A percentile compares a stretch with the other conserved stretches of the same genome.
phyloP scores from a whole-genome alignment of 92 coral and sea anemone genomes.

The Parazoanthus darwini region DNA sequence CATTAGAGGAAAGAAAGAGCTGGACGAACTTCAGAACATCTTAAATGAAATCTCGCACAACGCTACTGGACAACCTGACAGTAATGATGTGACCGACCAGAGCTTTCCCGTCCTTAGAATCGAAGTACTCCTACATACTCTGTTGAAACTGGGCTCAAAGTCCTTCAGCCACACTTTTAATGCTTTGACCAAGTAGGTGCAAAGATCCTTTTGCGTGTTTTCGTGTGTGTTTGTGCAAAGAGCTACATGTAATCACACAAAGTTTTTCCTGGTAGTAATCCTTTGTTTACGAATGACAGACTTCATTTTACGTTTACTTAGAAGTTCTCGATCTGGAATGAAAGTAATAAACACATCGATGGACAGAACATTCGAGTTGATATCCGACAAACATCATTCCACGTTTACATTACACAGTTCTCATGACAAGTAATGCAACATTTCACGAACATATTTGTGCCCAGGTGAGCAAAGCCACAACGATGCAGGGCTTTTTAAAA shows the following conservation, averaged over 20 bases:
- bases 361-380: too few species aligned
- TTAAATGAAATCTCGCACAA: slow-evolving; percentile 79
- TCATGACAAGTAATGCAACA: too few species aligned
- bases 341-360: too few species aligned
- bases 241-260: neutral
- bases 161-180: slow-evolving; percentile 93
- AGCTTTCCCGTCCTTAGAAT: slow-evolving; percentile 76
- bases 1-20: slow-evolving; percentile 87
- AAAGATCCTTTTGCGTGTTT: neutral
- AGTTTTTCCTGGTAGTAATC: neutral
- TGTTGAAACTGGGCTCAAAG: slow-evolving; percentile 86
- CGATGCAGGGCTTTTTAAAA: too few species aligned
- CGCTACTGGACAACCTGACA: slow-evolving; percentile 62
- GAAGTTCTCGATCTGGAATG: too few species aligned
- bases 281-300: too few species aligned
- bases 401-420: neutral
- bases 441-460: too few species aligned
- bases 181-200: slow-evolving; percentile 81
- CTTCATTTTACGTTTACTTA: too few species aligned
- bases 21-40: slow-evolving; percentile 82
- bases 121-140: slow-evolving; percentile 84
- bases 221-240: neutral
- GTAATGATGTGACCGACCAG: slow-evolving; percentile 60
- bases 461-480: too few species aligned
- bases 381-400: too few species aligned